Evolutionary conservation across 2,113 vertebrate genomes (phyloP), one percentile per base, ranked within the genome.

Genomic region (Corythoichthys intestinalis): DNA sequence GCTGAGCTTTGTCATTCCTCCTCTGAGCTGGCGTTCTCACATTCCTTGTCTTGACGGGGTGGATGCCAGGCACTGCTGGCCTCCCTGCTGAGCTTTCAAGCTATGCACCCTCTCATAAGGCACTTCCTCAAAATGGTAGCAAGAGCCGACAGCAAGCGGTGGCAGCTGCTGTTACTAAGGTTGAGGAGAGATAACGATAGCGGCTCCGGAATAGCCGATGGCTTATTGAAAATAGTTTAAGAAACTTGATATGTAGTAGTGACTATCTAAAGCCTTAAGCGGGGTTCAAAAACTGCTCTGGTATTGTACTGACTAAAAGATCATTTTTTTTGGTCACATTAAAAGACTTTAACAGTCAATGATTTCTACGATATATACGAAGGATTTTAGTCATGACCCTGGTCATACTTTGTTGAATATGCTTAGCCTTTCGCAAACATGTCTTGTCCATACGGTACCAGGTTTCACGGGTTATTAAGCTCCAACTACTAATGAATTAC

Each of bases 321-420:
- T 78, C 59, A 70, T 66, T 70, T 59, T 69, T 76, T 75, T 65
- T 63, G 66, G 60, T 82, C 77, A 80, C 68, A 62, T 76, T 72
- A 83, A 72, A 82, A 72, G 49, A 61, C 67, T 76, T 79, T 84
- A 85, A 76, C 81, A 81, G 79, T 67, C 76, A 81, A 83, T 86
- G 78, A 81, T 44, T 44, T 44, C 41, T 44, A 44, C 41, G 9
- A 6, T 41, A 41, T 41, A 6, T 41, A 41, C 3, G 39, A 8
- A 80, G 80, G 72, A 75, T 77, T 71, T 74, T 81, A 84, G 41
- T 44, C 4, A 8, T 44, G 9, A 86, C 84, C 80, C 85, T 86
- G 77, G 20, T 49, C 28, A 20, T 73, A 56, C 66, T 64, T 73
- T 61, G 71, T 75, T 85, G 78, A 59, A 85, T 84, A 87, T 3